These are phyloP conservation scores for Hyposoter didymator DNA, from an alignment of 2,888 invertebrate species.

Conservation along the genomic window DNA sequence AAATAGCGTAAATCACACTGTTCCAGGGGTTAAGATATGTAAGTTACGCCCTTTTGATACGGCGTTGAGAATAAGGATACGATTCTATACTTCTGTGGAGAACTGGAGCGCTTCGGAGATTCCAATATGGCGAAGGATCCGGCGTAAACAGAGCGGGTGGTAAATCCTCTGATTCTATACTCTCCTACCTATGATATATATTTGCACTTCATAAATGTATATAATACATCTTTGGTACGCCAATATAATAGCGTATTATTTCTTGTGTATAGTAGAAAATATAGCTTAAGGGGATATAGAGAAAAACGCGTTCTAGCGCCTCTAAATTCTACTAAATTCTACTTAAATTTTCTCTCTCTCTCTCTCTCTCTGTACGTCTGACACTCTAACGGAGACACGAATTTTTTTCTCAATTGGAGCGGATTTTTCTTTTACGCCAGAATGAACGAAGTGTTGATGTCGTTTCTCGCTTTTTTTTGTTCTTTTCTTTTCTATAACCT, in stretches of 20 bases:
- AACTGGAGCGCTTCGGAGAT: constrained; percentile 50
- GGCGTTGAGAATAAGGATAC: neutral
- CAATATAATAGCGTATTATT: constrained; percentile 53
- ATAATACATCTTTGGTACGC: constrained; percentile 41
- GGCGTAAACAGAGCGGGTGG: constrained; percentile 72
- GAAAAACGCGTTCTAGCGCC: constrained; percentile 58
- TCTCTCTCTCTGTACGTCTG: constrained; percentile 63
- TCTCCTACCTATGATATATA: constrained; percentile 48
- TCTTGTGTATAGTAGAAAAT: constrained; percentile 33
- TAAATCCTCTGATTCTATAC: constrained; percentile 70
- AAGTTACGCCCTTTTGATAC: constrained; percentile 17
- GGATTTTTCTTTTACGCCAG: constrained; percentile 74
- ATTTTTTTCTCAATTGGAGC: constrained; percentile 77
- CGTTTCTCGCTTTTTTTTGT: constrained; percentile 16
- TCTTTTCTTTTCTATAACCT: constrained; percentile 11
- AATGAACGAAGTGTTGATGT: constrained; percentile 53
- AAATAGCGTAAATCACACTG: neutral
- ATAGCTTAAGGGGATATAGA: constrained; percentile 39
- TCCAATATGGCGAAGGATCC: constrained; percentile 65
- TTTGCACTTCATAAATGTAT: constrained; percentile 48
- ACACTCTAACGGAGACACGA: constrained; percentile 53
- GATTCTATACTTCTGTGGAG: constrained; percentile 25
- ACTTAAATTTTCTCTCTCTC: constrained; percentile 52
- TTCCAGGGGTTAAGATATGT: neutral
- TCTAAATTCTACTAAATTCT: constrained; percentile 59